These are phyloP conservation scores for Ganaspis brasiliensis DNA, from an alignment of 2,888 invertebrate genomes.

Conservation along the genomic window DNA sequence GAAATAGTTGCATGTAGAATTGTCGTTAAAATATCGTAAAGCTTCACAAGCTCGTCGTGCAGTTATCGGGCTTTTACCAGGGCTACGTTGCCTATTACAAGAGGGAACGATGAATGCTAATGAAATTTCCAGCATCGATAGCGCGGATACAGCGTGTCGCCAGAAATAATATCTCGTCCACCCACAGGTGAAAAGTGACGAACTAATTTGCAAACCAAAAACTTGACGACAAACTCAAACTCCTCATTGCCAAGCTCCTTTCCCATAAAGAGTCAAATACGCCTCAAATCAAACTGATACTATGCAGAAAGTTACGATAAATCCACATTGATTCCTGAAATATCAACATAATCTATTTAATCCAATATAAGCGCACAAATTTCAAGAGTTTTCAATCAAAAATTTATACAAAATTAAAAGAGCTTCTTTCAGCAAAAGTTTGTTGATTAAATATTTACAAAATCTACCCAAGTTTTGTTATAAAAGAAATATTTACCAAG, in stretches of 20 bases:
- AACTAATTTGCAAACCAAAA: conserved; percentile 55
- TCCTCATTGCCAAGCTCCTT: background rate
- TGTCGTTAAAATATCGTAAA: conserved; percentile 36
- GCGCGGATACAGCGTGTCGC: conserved; percentile 56
- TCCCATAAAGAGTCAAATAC: no score
- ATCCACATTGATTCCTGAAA: no score
- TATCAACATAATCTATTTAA: no score
- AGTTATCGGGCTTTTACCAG: conserved; percentile 43
- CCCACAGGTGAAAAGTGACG: conserved; percentile 42
- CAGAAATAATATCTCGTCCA: conserved; percentile 59
- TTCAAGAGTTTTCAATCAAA: no score
- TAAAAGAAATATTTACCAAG: no score
- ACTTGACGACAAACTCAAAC: background rate
- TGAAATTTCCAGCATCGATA: conserved; percentile 65
- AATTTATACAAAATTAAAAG: no score
- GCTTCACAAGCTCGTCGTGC: conserved; percentile 38
- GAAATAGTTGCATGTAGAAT: conserved; percentile 25
- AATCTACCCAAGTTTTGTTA: no score
- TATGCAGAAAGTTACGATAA: no score
- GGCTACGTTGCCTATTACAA: conserved; percentile 33
- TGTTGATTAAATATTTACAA: no score
- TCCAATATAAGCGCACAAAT: no score
- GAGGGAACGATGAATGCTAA: conserved; percentile 60
- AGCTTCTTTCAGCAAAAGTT: no score
- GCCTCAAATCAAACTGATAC: no score